Evolutionary conservation across 2,797 vertebrate genomes (phyloP), one percentile per base, ranked within the genome.

Genomic region (Staurois parvus): DNA sequence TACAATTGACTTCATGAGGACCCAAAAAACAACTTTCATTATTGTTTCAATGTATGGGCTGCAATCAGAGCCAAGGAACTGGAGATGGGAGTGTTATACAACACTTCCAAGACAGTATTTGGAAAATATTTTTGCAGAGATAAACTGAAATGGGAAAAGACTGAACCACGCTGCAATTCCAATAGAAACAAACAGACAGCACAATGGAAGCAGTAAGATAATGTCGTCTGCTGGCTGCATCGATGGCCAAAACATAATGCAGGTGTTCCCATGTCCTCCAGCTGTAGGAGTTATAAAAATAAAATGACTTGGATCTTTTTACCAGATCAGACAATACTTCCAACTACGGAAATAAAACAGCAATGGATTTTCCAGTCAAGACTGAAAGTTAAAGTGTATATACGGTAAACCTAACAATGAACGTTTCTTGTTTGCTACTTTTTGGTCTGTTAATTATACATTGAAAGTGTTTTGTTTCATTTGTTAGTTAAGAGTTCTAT

Each of bases 91-190:
- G 85, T 72, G 66, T 21, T 21, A 68, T n/a, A 66, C 52, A 62
- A 52, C 30, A 77, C 85, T 72, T 86, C 85, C 85, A 83, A 86
- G 79, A 85, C 78, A 85, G 81, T 81, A 82, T 82, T 82, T 86
- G 75, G 79, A 83, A 86, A 86, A 86, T 86, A 86, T 82, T 82
- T 78, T 72, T 78, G 76, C 17, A 34, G 62, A 72, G 79, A 83
- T 83, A 86, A 86, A 83, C 52, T 64, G 45, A 80, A 81, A 69
- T 42, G 29, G 59, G 40, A 24, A 67, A 79, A 56, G 79, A 70
- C 42, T 24, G 42, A 76, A 52, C 29, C 6, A n/a, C 13, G 48
- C 42, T 67, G 84, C n/a, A 67, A 48, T 73, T 72, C 70, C 77
- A 85, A 48, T 19, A 68, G 68, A 85, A 85, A 84, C 52, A 84